Base-by-base conservation (phyloP, 2,797 vertebrate species). In the Fundulus diaphanus region DNA sequence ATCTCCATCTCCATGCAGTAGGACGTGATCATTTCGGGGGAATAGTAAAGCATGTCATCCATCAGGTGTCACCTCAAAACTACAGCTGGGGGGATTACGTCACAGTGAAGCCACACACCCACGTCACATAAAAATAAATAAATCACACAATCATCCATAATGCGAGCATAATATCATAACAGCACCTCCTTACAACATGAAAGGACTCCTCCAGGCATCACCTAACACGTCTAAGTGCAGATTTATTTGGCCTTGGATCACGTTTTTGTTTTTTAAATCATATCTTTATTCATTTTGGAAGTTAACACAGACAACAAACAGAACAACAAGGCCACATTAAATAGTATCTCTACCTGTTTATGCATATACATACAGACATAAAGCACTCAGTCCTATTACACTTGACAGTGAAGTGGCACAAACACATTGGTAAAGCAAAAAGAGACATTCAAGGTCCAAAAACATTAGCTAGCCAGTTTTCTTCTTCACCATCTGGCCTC, bases 31-130 rank as follows among this genome's bases (percentile, higher is more conserved):
- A 37, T 63, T 63, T 63, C 59, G 11, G 3, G n/a, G 9, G 33
- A 37, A 63, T 75, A 72, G 78, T 83, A 68, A 75, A 70, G 73
- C 20, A 31, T 75, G 75, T 65, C 70, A 78, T 78, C 73, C 69
- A 78, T 24, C 73, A 86, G 79, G 78, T 85, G 84, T 80, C 83
- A 80, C 79, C 78, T 69, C 73, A 78, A 65, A 66, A 51, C 20
- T 44, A 78, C 76, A 79, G n/a, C n/a, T 75, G 0, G 68, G 73
- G 74, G 81, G 78, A 76, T 89, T 87, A 91, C 88, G 78, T 86
- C 86, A 89, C 84, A 74, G 70, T 46, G 61, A 16, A 77, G 63
- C 54, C 73, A 75, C 77, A 82, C 82, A 74, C 76, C 63, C 76
- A 82, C 81, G 16, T 80, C 49, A n/a, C 68, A 68, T 56, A 49